Conservation (phyloP, 2,797 vertebrate genomes). For the Anomalospiza imberbis region DNA sequence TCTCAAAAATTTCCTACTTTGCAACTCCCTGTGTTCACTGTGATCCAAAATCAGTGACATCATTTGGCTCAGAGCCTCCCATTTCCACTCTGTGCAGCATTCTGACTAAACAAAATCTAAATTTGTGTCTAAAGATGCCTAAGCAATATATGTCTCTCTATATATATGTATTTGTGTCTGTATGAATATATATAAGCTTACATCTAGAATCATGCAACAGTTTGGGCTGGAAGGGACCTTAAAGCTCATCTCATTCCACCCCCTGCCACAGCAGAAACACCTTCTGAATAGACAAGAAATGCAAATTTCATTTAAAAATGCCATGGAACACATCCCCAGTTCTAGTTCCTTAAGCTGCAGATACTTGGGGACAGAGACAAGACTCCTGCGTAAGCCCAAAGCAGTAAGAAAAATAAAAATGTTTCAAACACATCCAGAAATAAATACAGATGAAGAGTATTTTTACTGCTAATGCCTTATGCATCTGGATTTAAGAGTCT, state of each 20-base stretch:
- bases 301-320: neutral
- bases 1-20: neutral
- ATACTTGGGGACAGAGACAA: neutral
- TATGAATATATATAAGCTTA: fast-evolving
- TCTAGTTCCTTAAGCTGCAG: neutral
- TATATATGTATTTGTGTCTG: neutral
- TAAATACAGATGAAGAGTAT: neutral
- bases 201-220: neutral
- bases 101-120: neutral
- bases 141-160: fast-evolving
- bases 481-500: neutral
- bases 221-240: neutral
- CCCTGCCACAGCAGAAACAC: neutral
- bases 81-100: neutral
- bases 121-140: neutral
- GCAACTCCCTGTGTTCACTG: neutral
- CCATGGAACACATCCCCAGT: neutral
- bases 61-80: neutral
- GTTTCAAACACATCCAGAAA: neutral
- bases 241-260: neutral
- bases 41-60: neutral
- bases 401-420: neutral
- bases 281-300: neutral
- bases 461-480: neutral
- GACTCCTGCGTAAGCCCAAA: neutral